phyloP scores from a whole-genome alignment of 2,888 invertebrate species.

The Druceiella hillmani region DNA sequence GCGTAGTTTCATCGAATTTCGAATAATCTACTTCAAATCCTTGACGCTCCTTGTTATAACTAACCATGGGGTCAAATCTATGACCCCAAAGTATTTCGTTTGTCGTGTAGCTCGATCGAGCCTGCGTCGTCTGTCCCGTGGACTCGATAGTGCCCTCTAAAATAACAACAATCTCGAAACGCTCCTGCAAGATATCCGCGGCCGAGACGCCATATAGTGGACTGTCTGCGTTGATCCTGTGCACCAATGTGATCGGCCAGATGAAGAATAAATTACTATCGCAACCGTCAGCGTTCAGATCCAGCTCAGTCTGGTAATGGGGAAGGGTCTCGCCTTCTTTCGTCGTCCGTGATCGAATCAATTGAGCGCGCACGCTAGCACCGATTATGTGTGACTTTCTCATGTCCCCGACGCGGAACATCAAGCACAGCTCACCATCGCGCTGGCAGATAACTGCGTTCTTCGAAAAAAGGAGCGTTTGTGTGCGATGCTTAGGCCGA shows the following conservation, averaged over 20 bases:
- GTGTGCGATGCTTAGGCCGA: conserved; percentile 84
- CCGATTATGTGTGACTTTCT: conserved; percentile 87
- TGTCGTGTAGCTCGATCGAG: conserved; percentile 70
- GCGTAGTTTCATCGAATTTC: conserved; percentile 72
- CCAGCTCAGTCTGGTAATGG: conserved; percentile 75
- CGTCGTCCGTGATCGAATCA: conserved; percentile 76
- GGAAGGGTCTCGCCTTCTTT: conserved; percentile 81
- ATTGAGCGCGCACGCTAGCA: conserved; percentile 76
- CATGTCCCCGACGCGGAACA: conserved; percentile 89
- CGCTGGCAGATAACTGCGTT: conserved; percentile 80
- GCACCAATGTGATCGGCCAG: conserved; percentile 90
- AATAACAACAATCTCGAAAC: conserved; percentile 78
- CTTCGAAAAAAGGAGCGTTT: conserved; percentile 83
- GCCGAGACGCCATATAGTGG: conserved; percentile 84
- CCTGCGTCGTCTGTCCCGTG: conserved; percentile 70
- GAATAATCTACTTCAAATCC: conserved; percentile 78
- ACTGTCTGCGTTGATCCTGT: conserved; percentile 74
- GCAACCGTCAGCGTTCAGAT: conserved; percentile 67
- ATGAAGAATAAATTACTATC: conserved; percentile 84
- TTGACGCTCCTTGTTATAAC: conserved; percentile 67
- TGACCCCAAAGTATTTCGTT: conserved; percentile 80
- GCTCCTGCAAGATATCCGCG: conserved; percentile 72
- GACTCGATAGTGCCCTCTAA: conserved; percentile 80
- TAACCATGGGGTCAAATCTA: conserved; percentile 67
- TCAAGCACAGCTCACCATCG: conserved; percentile 74